Base-by-base conservation (phyloP, 2,797 vertebrate species). In the Enteromius radiatus region DNA sequence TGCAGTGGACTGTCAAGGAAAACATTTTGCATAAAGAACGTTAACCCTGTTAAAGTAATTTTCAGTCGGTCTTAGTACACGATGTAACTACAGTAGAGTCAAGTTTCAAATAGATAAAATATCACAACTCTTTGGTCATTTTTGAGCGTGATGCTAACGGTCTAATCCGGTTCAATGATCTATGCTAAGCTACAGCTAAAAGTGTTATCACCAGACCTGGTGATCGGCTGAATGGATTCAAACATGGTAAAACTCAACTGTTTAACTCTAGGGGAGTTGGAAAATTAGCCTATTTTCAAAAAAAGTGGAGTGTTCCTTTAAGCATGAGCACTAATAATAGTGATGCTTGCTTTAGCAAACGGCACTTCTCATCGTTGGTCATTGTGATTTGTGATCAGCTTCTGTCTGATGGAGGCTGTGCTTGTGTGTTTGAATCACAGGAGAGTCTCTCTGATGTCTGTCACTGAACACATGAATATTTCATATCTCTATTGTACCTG, bases 381-480 rank as follows among this genome's bases (percentile, higher is more conserved):
- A n/a, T 33, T 36, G 5, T 14, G 70, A 21, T 47, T 28, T 33
- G 8, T 69, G 14, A 43, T 43, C 67, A 26, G 67, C n/a, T 47
- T 74, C 47, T 74, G 45, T 74, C 45, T n/a, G 71, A 23, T 33
- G 45, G 28, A 64, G 43, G 19, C 84, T 89, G 88, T 78, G 84
- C 76, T 84, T 47, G 59, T 73, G 59, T 47, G 76, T 63, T 83
- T 84, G 78, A 70, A 77, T 68, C 49, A 73, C 61, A 71, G 69
- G 76, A 56, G 69, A 59, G 78, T 82, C 86, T 86, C 91, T 92
- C 90, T 91, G 87, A 89, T 92, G 92, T 89, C 88, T 92, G 93
- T 94, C 91, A 90, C 10, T 86, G 85, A 38, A 78, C 76, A 56
- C 14, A 19, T 95, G 52, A 93, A 93, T 93, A 90, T 90, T 94